Evolutionary conservation across 1,140 invertebrate species (phyloP), one percentile per base, ranked within the genome.

Genomic region (Rhyacophila brunnea): DNA sequence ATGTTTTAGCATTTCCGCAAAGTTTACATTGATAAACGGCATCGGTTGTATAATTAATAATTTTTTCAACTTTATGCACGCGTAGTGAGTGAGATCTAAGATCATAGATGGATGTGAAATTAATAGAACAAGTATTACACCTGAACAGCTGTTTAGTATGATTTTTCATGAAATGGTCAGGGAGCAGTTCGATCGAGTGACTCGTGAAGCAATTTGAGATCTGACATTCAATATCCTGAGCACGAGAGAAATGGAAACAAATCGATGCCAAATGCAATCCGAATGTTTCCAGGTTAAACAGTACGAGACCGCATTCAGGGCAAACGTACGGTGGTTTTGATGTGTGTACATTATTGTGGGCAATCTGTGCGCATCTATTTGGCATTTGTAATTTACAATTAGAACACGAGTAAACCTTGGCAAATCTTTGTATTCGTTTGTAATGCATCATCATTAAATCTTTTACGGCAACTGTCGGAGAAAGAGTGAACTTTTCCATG

Each of bases 271-370:
- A 68, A 66, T 83, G 81, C 28, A 66, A 68, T 54, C 70, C 71
- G 23, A 80, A 71, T 51, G 72, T 70, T 13, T 58, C 55, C 38
- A 5, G 23, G 69, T 72, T 15, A 63, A 66, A 23, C 65, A 28
- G 54, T 81, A 73, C 32, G 68, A 38, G 18, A 69, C 79, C 81
- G 70, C 81, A 82, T 68, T 81, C 79, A 3, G 80, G 79, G 58
- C 80, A 82, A 46, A 72, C 72, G 67, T 64, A 78, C 17, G 79
- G 79, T n/a, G 73, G 62, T 19, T 47, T 52, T 56, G 69, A 73
- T 11, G 71, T 65, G 68, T 81, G 81, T 19, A 81, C 65, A 34
- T 77, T 70, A 45, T 74, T 48, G 66, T 82, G 81, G 17, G 78
- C 71, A 66, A 65, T 68, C 3, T 78, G 59, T 14, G 70, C 74